Conservation (phyloP, 2,888 invertebrate genomes). For the Anthoptus insignis region DNA sequence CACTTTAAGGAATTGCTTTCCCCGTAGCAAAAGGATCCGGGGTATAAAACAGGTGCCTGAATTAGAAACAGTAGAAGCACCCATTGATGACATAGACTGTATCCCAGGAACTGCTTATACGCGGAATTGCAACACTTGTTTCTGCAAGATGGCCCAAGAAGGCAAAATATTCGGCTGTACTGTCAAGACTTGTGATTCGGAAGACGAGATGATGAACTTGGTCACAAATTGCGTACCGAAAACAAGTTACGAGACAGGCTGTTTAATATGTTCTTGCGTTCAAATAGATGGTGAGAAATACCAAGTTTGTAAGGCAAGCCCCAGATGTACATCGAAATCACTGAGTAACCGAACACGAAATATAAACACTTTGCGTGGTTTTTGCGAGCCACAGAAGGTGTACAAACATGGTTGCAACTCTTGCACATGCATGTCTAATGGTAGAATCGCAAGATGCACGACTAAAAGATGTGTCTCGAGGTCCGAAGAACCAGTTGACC, state of each 20-base stretch:
- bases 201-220: slow-evolving; percentile 21
- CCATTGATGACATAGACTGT: slow-evolving; percentile 59
- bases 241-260: slow-evolving; percentile 61
- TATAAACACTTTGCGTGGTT: slow-evolving; percentile 59
- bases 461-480: slow-evolving; percentile 53
- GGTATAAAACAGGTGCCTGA: background rate
- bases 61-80: slow-evolving; percentile 33
- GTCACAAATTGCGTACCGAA: slow-evolving; percentile 59
- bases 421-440: slow-evolving; percentile 67
- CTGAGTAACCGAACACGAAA: slow-evolving; percentile 13
- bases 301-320: slow-evolving; percentile 59
- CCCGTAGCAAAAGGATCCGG: too few species aligned
- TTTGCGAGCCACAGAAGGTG: slow-evolving; percentile 67
- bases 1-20: slow-evolving; percentile 70
- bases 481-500: slow-evolving; percentile 46
- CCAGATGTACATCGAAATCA: slow-evolving; percentile 45
- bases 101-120: slow-evolving; percentile 61
- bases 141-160: slow-evolving; percentile 58
- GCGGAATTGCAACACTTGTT: slow-evolving; percentile 69
- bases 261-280: slow-evolving; percentile 65
- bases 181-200: slow-evolving; percentile 56
- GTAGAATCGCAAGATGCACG: slow-evolving; percentile 63
- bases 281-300: slow-evolving; percentile 50
- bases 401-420: slow-evolving; percentile 68
- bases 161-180: slow-evolving; percentile 79